Evolutionary conservation across 2,888 invertebrate genomes (phyloP).

Genomic region (Achlya flavicornis): DNA sequence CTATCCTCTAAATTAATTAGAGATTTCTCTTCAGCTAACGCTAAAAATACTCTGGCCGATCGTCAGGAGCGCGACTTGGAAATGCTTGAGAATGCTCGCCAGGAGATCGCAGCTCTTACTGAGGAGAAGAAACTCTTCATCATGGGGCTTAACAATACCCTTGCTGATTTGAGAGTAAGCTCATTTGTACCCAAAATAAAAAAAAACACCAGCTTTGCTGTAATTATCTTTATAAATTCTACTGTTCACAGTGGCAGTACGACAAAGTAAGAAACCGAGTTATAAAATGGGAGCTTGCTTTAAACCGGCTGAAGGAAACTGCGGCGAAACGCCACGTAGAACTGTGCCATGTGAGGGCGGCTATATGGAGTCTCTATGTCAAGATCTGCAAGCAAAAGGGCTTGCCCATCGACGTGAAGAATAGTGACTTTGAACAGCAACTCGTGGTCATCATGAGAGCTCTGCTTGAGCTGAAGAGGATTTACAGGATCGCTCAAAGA

Average conservation of each 20-base stretch:
- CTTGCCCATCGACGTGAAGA: constrained; percentile 64
- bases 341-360: constrained; percentile 81
- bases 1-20: neutral
- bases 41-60: constrained; percentile 81
- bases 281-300: constrained; percentile 85
- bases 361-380: constrained; percentile 85
- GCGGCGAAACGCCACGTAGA: constrained; percentile 81
- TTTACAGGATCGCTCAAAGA: constrained; percentile 72
- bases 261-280: constrained; percentile 84
- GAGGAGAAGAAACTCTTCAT: constrained; percentile 85
- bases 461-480: constrained; percentile 79
- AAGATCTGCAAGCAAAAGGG: constrained; percentile 85
- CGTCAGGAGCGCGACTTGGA: constrained; percentile 83
- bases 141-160: constrained; percentile 85
- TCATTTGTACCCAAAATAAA: neutral
- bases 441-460: constrained; percentile 85
- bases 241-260: constrained; percentile 76
- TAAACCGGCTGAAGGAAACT: constrained; percentile 84
- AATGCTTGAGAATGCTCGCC: constrained; percentile 82
- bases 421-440: constrained; percentile 84
- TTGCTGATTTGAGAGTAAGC: constrained; percentile 80
- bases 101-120: constrained; percentile 83
- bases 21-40: constrained; percentile 64
- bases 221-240: neutral
- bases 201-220: too few species aligned